A percentile compares a stretch with the other conserved stretches of the same genome.
Conservation (phyloP, 2,113 vertebrate genomes). For the Natator depressus region DNA sequence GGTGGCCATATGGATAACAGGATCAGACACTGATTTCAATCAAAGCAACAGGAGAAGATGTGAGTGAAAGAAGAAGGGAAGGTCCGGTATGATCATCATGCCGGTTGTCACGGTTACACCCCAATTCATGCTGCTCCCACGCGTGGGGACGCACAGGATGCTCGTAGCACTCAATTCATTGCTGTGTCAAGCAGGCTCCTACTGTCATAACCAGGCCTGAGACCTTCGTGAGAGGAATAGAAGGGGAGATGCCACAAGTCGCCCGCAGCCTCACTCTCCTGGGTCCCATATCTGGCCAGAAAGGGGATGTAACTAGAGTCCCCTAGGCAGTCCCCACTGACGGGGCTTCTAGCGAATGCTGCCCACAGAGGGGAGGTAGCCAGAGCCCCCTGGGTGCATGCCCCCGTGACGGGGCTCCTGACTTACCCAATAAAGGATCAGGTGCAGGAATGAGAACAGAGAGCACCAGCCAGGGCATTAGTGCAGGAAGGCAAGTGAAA, state of each 20-base stretch:
- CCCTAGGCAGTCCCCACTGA: accelerated
- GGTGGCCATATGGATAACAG: neutral
- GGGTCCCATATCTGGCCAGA: neutral
- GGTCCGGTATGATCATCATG: neutral
- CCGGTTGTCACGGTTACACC: neutral
- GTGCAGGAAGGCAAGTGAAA: neutral
- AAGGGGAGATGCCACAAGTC: accelerated
- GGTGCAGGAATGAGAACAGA: neutral
- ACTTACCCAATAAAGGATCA: neutral
- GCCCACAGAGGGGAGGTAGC: neutral
- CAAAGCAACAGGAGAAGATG: neutral
- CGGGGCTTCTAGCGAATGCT: neutral
- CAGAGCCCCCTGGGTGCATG: neutral
- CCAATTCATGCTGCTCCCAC: accelerated
- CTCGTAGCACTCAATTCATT: neutral
- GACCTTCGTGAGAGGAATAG: neutral
- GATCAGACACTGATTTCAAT: neutral
- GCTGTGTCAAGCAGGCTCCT: neutral
- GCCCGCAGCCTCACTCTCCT: accelerated
- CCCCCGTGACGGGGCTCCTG: neutral
- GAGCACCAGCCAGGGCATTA: neutral
- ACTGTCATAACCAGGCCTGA: neutral
- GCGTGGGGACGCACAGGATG: neutral
- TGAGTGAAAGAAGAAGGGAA: neutral
- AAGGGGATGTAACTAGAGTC: no score